These are phyloP conservation scores for Bubo scandiacus DNA, from an alignment of 2,113 vertebrate genomes.

Conservation along the genomic window DNA sequence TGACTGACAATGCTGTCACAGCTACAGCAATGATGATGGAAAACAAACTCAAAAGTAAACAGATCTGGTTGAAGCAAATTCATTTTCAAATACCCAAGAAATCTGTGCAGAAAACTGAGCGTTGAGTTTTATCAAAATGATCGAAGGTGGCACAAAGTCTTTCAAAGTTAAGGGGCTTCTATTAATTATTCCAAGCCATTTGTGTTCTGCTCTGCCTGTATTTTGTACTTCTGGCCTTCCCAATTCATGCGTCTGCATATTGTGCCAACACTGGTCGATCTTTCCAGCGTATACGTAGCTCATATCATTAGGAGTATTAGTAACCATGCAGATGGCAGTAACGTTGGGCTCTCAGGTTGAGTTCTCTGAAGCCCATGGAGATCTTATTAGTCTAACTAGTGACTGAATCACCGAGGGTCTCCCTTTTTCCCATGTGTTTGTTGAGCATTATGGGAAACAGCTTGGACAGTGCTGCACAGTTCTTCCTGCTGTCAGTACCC, in stretches of 20 bases:
- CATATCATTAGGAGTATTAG: neutral
- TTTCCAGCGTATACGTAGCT: neutral
- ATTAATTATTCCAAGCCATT: neutral
- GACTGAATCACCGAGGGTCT: neutral
- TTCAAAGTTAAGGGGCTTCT: neutral
- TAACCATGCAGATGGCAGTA: neutral
- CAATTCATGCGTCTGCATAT: fast-evolving
- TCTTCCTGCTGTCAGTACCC: neutral
- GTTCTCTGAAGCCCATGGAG: neutral
- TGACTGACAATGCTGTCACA: neutral
- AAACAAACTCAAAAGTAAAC: neutral
- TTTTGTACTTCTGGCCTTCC: neutral
- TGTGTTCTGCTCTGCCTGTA: neutral
- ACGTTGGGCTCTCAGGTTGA: neutral
- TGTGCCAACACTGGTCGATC: neutral
- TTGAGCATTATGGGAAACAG: neutral
- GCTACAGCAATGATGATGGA: neutral
- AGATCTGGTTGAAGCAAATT: neutral
- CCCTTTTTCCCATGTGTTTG: neutral
- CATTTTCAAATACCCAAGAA: neutral
- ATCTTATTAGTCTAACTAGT: neutral
- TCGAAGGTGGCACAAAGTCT: neutral
- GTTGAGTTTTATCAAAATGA: fast-evolving
- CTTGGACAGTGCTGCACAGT: neutral
- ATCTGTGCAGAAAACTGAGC: neutral